Percentiles rank a stretch among this genome's conserved stretches.
Evolutionary conservation across 1,140 invertebrate genomes (phyloP).

Genomic region (Drosophila mayri): DNA sequence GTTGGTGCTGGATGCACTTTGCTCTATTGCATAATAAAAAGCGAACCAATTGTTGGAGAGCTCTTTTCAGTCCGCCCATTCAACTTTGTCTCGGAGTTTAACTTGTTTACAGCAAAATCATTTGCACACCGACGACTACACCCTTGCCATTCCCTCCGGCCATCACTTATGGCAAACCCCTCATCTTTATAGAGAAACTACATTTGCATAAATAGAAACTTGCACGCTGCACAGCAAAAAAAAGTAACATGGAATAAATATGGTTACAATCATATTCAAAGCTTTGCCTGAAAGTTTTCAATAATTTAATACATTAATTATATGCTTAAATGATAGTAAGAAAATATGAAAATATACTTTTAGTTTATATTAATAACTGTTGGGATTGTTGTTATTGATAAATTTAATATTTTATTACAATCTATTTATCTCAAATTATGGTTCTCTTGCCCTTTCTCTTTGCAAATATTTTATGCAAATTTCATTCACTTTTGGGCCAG

Average conservation of each 20-base stretch:
- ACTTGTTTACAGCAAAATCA: conserved; percentile 49
- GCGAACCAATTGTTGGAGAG: conserved; percentile 35
- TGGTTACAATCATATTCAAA: background rate
- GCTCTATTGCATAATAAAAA: conserved; percentile 56
- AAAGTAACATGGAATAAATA: background rate
- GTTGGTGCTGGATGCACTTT: conserved; percentile 52
- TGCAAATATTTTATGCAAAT: conserved; percentile 38
- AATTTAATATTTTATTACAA: background rate
- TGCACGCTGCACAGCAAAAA: background rate
- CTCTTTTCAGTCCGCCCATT: conserved; percentile 35
- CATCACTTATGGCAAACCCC: conserved; percentile 9
- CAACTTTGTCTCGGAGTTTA: conserved; percentile 32
- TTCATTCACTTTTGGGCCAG: conserved; percentile 44
- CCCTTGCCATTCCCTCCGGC: conserved; percentile 10
- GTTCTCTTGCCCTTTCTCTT: background rate
- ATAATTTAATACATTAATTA: background rate
- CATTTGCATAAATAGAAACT: conserved; percentile 35
- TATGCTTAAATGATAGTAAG: background rate
- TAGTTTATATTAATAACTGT: no score
- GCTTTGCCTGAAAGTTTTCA: background rate
- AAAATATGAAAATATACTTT: background rate
- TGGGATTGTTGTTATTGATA: background rate
- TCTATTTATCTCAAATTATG: no score
- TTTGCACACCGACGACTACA: conserved; percentile 29
- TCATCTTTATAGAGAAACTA: conserved; percentile 19